These are phyloP conservation scores for Crax fasciolata DNA, from an alignment of 2,797 vertebrate genomes.

Conservation along the genomic window DNA sequence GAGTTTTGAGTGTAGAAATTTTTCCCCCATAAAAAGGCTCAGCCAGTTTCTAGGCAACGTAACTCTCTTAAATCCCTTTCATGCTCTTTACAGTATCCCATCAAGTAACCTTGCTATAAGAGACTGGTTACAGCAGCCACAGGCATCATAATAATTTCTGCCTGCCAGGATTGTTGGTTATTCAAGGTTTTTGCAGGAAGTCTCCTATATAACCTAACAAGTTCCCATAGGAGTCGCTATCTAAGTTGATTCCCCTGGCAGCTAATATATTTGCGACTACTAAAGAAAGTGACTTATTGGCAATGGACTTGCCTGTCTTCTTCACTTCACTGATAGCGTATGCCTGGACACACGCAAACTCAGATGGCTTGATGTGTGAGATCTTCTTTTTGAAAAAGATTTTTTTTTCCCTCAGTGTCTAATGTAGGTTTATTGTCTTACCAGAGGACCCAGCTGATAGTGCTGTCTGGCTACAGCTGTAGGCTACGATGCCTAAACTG, in stretches of 20 bases:
- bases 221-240: conserved; percentile 51
- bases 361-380: neutral
- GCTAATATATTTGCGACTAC: conserved; percentile 21
- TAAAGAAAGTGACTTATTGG: conserved; percentile 15
- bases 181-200: conserved; percentile 52
- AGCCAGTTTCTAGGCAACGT: conserved; percentile 62
- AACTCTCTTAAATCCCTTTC: conserved; percentile 58
- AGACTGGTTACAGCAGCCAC: conserved; percentile 25
- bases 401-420: neutral
- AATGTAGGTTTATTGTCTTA: neutral
- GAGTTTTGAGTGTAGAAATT: conserved; percentile 38
- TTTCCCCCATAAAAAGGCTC: conserved; percentile 36
- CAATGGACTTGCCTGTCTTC: neutral
- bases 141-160: conserved; percentile 59
- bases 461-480: neutral
- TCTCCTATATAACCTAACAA: conserved; percentile 68
- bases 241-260: conserved; percentile 51
- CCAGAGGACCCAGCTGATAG: neutral
- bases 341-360: neutral
- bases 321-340: neutral
- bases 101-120: conserved; percentile 50
- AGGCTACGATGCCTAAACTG: neutral
- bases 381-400: neutral
- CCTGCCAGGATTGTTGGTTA: conserved; percentile 62
- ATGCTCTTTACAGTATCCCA: conserved; percentile 46